Base-by-base conservation (phyloP, 2,113 vertebrate species). In the Puma concolor region DNA sequence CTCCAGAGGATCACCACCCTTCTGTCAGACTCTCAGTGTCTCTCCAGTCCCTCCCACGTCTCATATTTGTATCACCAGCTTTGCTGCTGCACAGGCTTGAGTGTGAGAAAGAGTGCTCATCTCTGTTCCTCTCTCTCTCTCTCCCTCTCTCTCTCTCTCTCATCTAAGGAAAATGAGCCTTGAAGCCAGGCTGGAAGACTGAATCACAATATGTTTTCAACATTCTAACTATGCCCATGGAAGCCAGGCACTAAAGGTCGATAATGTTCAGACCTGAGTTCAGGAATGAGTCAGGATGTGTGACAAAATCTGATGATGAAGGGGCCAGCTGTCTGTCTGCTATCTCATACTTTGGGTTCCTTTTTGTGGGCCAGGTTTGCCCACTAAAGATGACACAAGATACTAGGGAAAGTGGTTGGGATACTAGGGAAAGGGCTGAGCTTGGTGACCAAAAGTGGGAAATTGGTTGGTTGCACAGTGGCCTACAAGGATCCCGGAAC, bases 131-230 rank as follows among this genome's bases (percentile, higher is more conserved):
- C 25, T 21, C 31, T 81, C 38, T 57, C 48, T 50, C 71, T 93
- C 44, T 81, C 77, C 41, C 94, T 23, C 4, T 82, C 83, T 60
- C 12, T n/a, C 19, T 48, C 69, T 85, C 44, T 60, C 71, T 33
- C 91, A 52, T 60, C 71, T 77, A 93, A 91, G 60, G 69, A 93
- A 97, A 77, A 88, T 66, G 74, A 97, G 31, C 81, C 8, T 2
- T 15, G 67, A 84, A 54, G 25, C 31, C 88, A 83, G 64, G 48
- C 33, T 95, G 50, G 83, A 84, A 86, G 63, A 77, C 52, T 12
- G 63, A 69, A 38, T 7, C 63, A 23, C 31, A 29, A 1, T 41
- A 31, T 38, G 21, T 88, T 71, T 80, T 69, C 88, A 82, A 29
- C 11, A 91, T 71, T 80, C 67, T 77, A 67, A 76, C 74, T 71